Evolutionary conservation across 2,113 vertebrate species (phyloP), one percentile per base, ranked within the genome.

Genomic region (Ophthalmolycus amberensis): DNA sequence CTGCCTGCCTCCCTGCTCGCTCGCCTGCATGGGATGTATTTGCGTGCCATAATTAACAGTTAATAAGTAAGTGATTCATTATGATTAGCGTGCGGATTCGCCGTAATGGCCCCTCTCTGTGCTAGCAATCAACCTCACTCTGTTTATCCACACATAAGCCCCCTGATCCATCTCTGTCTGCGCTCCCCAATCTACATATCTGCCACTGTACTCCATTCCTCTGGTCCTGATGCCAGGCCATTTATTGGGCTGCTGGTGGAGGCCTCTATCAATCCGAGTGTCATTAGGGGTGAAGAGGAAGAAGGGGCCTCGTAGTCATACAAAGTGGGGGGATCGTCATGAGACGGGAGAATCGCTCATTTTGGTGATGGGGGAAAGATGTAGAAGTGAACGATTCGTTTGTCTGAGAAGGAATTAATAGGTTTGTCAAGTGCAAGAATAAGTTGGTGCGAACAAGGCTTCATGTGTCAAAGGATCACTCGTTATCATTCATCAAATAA

Each of bases 1-100:
- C 62, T 34, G 78, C 85, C 44, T 83, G 77, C 88, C 85, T 88
- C 83, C 85, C 86, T 81, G 71, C 87, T 68, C 44, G 54, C 88
- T 80, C 63, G 91, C 75, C 84, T 87, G 91, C 86, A 84, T 73
- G 93, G 94, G 95, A 95, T 95, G 93, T 94, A 93, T 95, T 93
- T 94, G 92, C 68, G 79, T 86, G 93, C 93, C 84, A 87, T 95
- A 95, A 95, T 96, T 95, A 95, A 95, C 94, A 90, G 89, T 93
- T 95, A 95, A 96, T 96, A 96, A 96, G 94, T 95, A 92, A 95
- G 95, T 95, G 95, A 96, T 95, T 95, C 94, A 96, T 96, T 96
- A 96, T 95, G 94, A 95, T 95, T 96, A 95, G 93, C 79, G 60
- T 87, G 64, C 89, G 93, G 92, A 95, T 94, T 94, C 67, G 84